Evolutionary conservation across 2,888 invertebrate genomes (phyloP).

Genomic region (Eupithecia inturbata): DNA sequence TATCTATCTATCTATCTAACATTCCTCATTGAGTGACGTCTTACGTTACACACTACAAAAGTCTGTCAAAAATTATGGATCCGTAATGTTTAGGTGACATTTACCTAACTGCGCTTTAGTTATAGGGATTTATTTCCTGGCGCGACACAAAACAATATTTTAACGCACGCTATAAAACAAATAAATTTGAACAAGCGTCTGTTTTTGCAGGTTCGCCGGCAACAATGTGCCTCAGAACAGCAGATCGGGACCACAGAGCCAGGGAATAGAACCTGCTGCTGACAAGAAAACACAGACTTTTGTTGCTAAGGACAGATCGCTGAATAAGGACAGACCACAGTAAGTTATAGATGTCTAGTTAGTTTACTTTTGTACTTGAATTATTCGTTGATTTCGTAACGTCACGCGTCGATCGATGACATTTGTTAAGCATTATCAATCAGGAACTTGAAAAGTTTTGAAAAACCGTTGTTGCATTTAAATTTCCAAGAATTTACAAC

Average conservation of each 20-base stretch:
- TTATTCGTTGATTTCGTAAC: no score
- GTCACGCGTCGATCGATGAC: no score
- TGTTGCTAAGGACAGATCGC: slow-evolving; percentile 52
- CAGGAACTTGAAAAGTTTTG: no score
- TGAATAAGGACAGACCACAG: slow-evolving; percentile 81
- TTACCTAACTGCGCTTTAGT: no score
- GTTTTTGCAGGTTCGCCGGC: slow-evolving; percentile 47
- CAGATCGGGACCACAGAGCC: slow-evolving; percentile 82
- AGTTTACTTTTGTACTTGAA: neutral
- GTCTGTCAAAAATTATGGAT: neutral
- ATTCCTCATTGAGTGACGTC: no score
- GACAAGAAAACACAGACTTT: slow-evolving; percentile 56
- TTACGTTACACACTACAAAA: no score
- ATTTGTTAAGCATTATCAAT: no score
- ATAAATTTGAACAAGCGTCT: neutral
- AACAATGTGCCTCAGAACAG: slow-evolving; percentile 66
- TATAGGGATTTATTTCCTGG: neutral
- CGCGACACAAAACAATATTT: neutral
- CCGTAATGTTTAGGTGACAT: no score
- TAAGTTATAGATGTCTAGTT: slow-evolving; percentile 54
- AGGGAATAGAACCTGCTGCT: slow-evolving; percentile 74
- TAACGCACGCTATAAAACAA: neutral
- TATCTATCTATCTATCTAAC: no score
- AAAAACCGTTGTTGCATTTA: no score
- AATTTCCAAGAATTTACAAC: no score